Conservation (phyloP, 2,888 invertebrate genomes). For the Calameuta pallipes region DNA sequence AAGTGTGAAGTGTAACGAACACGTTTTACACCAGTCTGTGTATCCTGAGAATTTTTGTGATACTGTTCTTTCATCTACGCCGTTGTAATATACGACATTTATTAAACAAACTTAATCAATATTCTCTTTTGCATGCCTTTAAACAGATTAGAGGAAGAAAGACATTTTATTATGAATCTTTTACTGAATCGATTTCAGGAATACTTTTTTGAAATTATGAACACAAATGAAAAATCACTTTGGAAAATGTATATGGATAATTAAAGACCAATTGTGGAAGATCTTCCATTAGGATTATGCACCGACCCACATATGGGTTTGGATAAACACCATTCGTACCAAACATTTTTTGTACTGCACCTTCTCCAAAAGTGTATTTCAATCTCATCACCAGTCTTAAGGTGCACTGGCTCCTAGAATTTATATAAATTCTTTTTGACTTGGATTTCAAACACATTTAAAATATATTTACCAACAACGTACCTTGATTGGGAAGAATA, state of each 20-base stretch:
- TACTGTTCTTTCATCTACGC: background rate
- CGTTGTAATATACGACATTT: background rate
- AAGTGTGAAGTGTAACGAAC: background rate
- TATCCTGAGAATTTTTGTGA: background rate
- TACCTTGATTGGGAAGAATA: slow-evolving; percentile 90
- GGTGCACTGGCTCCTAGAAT: slow-evolving; percentile 77
- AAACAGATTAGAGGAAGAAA: background rate
- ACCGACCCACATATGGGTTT: slow-evolving; percentile 72
- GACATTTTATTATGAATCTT: background rate
- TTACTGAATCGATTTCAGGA: background rate
- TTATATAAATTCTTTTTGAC: background rate
- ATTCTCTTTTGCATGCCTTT: background rate
- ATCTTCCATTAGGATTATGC: slow-evolving; percentile 80
- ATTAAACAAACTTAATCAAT: background rate
- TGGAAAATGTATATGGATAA: background rate
- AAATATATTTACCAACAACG: slow-evolving; percentile 36
- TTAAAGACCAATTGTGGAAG: slow-evolving; percentile 76
- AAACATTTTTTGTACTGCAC: slow-evolving; percentile 83
- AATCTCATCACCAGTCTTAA: slow-evolving; percentile 78
- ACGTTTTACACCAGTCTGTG: background rate
- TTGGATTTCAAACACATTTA: background rate
- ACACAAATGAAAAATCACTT: background rate
- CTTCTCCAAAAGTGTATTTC: slow-evolving; percentile 90
- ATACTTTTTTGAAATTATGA: background rate
- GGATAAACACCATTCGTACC: slow-evolving; percentile 94